phyloP scores from a whole-genome alignment of 2,888 invertebrate genomes.

The Nephrocerus scutellatus region DNA sequence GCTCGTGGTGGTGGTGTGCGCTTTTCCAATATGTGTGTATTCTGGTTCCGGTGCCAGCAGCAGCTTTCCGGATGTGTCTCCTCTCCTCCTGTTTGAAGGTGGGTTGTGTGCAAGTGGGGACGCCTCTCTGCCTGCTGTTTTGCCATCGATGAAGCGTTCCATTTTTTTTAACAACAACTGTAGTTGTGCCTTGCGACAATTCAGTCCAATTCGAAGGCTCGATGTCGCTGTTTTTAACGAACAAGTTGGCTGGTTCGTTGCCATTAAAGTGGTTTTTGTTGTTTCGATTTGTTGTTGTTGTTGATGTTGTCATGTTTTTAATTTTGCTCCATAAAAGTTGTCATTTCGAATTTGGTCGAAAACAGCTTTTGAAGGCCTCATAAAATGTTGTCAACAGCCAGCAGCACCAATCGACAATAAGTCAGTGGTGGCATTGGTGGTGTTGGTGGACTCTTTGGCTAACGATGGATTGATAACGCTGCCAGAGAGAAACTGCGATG shows the following conservation, averaged over 20 bases:
- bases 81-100: constrained; percentile 7
- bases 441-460: constrained; percentile 1
- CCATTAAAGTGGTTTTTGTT: constrained; percentile 19
- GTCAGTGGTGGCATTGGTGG: not conserved
- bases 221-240: constrained; percentile 11
- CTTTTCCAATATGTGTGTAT: constrained; percentile 6
- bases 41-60: constrained; percentile 17
- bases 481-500: too few relatives aligned
- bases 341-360: constrained; percentile 22
- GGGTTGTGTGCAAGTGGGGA: not conserved
- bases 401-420: constrained; percentile 9
- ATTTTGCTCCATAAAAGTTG: constrained; percentile 19
- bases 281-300: not conserved
- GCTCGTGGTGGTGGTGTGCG: not conserved
- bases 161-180: too few relatives aligned
- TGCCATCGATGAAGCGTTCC: not conserved
- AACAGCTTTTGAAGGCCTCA: constrained; percentile 23
- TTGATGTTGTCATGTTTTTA: constrained; percentile 18
- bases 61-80: constrained; percentile 15
- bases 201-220: not conserved
- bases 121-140: not conserved
- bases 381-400: constrained; percentile 17
- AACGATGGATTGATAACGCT: constrained; percentile 3
- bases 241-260: constrained; percentile 20
- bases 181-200: not conserved